Evolutionary conservation across 2,113 vertebrate species (phyloP).

Genomic region (Malurus melanocephalus): DNA sequence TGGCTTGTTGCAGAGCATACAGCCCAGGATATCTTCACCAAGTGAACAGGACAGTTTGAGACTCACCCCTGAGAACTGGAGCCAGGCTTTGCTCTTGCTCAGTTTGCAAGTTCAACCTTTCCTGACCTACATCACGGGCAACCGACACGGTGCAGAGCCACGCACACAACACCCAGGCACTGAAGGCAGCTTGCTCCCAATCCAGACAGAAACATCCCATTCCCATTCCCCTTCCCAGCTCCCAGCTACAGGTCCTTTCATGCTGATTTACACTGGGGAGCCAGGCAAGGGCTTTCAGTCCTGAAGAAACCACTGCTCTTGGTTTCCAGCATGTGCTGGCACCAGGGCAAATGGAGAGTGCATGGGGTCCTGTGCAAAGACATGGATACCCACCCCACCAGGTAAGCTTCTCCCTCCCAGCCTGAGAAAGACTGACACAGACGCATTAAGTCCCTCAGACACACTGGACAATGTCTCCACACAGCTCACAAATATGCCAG

Average conservation of each 20-base stretch:
- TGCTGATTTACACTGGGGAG: not conserved
- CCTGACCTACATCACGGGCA: not conserved
- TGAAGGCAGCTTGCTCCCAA: not conserved
- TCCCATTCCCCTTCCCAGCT: not conserved
- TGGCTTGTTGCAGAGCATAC: not conserved
- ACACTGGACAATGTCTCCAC: not conserved
- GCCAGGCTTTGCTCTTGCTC: not conserved
- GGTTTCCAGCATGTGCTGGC: not conserved
- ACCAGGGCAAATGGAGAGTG: not conserved
- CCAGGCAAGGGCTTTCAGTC: not conserved
- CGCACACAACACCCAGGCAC: not conserved
- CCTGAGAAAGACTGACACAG: not conserved
- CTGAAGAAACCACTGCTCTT: not conserved
- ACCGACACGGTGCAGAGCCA: fast-evolving
- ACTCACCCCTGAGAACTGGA: not conserved
- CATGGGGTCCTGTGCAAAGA: not conserved
- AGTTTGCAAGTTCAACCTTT: not conserved
- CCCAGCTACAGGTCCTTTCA: not conserved
- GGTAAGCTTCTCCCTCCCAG: not conserved
- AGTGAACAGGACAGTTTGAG: not conserved
- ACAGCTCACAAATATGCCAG: not conserved
- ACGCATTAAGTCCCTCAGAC: not conserved
- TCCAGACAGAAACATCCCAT: not conserved
- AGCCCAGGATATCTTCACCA: not conserved
- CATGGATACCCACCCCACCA: not conserved